A percentile compares a stretch with the other conserved stretches of the same genome.
These are phyloP conservation scores for Sapajus apella DNA, from an alignment of 2,113 vertebrate genomes.

Conservation along the genomic window DNA sequence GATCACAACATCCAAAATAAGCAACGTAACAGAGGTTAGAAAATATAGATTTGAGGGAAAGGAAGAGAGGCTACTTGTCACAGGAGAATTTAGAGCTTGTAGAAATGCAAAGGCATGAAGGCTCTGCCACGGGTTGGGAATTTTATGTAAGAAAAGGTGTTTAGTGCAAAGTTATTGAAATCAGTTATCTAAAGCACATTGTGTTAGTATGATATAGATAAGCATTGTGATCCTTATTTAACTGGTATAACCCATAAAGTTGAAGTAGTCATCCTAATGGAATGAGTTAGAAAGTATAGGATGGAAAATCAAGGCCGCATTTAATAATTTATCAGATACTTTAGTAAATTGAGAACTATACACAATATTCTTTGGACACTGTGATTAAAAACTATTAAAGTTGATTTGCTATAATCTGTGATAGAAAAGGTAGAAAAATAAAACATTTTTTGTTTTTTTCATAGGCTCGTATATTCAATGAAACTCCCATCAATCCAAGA, in stretches of 20 bases:
- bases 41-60: not conserved
- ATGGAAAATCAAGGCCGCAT: not conserved
- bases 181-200: not conserved
- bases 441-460: not conserved
- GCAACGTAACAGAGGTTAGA: not conserved
- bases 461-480: conserved; percentile 97
- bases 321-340: not conserved
- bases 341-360: not conserved
- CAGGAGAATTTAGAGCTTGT: not conserved
- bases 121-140: not conserved
- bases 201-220: not conserved
- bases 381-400: conserved; percentile 32
- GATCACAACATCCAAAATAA: not conserved
- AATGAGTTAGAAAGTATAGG: not conserved
- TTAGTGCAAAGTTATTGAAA: not conserved
- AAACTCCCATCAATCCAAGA: conserved; percentile 97
- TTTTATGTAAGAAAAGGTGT: not conserved
- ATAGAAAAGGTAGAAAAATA: not conserved
- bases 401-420: not conserved
- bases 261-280: not conserved
- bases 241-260: not conserved
- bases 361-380: not conserved
- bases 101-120: not conserved
- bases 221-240: not conserved
- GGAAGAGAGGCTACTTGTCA: not conserved